Base-by-base conservation (phyloP, 2,888 invertebrate genomes). In the Choreutis nemorana region DNA sequence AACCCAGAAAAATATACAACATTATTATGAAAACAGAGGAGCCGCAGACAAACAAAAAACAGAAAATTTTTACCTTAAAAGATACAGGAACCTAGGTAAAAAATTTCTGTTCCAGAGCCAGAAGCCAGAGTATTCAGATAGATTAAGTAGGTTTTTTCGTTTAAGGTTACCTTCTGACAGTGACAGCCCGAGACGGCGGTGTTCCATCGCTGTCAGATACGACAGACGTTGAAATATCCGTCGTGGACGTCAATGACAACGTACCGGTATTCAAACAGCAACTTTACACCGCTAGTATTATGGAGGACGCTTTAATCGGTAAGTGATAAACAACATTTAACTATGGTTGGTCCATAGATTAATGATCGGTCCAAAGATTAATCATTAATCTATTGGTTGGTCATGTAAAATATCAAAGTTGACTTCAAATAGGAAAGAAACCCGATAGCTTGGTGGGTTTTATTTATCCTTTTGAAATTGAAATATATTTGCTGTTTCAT, bases 171-270 rank as follows among this genome's bases (percentile, higher is more conserved):
- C 77, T 95, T 4, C 65, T 98, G 20, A 94, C 93, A 0, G 94
- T 98, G 2, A 94, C 91, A 0, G 98, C 97, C 0, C 85, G 87
- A 37, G 98, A 98, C 61, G 94, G 95, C 2, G 98, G 98, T 1
- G 85, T 86, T 21, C 97, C 97, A 0, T 87, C 94, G 0, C 71
- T 95, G 9, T 91, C 92, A 1, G 97, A 97, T 53, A 95, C 94
- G 0, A 97, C 97, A 0, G 95, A 96, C 50, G 90, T 99, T 0
- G 96, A 97, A 61, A 94, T 99, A 42, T 89, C 92, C 1, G 89
- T 99, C 0, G 90, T 91, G 0, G 99, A 99, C 58, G 94, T 97
- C 0, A 99, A 99, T 56, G 98, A 99, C 55, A 96, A 97, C 55
- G 86, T 90, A 3, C 97, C 97, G 0, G 81, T 84, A 1, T 97